Conservation (phyloP, 1,140 invertebrate genomes). For the Holcopasites calliopsidis region DNA sequence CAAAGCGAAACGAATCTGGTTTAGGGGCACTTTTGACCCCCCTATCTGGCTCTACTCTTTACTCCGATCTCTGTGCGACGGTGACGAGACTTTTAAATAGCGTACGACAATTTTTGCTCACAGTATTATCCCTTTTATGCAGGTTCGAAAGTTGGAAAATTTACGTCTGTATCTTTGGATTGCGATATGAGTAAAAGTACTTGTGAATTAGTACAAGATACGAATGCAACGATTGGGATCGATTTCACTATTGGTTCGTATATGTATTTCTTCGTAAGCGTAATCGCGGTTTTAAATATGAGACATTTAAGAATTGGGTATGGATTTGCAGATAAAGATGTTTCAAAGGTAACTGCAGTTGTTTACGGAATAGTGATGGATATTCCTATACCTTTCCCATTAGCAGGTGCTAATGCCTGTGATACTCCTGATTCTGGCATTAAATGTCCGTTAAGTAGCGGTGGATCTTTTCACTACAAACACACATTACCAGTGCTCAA, state of each 20-base stretch:
- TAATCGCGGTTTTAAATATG: background rate
- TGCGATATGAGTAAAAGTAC: conserved; percentile 80
- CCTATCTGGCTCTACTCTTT: background rate
- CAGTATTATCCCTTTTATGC: conserved; percentile 40
- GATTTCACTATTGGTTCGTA: conserved; percentile 80
- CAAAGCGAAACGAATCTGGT: too few relatives aligned
- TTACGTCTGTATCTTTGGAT: conserved; percentile 80
- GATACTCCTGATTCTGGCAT: conserved; percentile 80
- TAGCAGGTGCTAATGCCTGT: conserved; percentile 86
- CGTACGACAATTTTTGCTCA: background rate
- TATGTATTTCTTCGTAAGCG: background rate
- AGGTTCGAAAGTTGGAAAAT: conserved; percentile 82
- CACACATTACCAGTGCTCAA: conserved; percentile 82
- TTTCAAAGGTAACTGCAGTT: conserved; percentile 79
- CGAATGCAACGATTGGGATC: conserved; percentile 82
- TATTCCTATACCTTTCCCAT: conserved; percentile 85
- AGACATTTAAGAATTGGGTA: background rate
- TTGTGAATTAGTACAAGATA: conserved; percentile 81
- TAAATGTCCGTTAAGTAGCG: conserved; percentile 83
- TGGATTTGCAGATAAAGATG: conserved; percentile 76
- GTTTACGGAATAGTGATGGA: conserved; percentile 86
- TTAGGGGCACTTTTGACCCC: too few relatives aligned
- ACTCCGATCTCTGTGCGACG: background rate
- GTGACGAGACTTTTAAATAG: too few relatives aligned
- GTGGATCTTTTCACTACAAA: conserved; percentile 81